Evolutionary conservation across 1,140 invertebrate genomes (phyloP).

Genomic region (Cotesia glomerata): DNA sequence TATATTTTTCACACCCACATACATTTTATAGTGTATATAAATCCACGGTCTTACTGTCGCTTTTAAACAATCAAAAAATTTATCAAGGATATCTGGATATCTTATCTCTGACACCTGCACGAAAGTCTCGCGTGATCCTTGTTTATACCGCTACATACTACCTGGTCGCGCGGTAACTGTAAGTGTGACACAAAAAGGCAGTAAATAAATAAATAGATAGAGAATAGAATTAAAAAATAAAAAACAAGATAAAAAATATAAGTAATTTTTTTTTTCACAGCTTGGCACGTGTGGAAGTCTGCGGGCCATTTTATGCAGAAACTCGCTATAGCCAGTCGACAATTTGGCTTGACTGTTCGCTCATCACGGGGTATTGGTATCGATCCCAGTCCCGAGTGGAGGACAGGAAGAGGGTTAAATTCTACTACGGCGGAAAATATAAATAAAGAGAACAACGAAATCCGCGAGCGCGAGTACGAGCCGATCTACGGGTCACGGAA

Average conservation of each 20-base stretch:
- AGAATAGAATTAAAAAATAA: background rate
- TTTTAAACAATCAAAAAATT: background rate
- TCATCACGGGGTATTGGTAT: conserved; percentile 39
- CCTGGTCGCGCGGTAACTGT: background rate
- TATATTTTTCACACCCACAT: no score
- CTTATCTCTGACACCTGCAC: conserved; percentile 14
- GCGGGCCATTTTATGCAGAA: conserved; percentile 31
- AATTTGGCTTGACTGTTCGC: conserved; percentile 54
- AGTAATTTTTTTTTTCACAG: background rate
- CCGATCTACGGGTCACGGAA: conserved; percentile 16
- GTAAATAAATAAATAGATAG: background rate
- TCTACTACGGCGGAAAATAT: background rate
- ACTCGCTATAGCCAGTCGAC: background rate
- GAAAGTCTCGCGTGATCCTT: background rate
- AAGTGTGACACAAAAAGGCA: background rate
- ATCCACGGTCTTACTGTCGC: no score
- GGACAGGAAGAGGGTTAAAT: background rate
- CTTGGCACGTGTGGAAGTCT: conserved; percentile 13
- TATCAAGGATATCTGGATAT: background rate
- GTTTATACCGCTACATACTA: background rate
- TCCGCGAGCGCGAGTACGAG: conserved; percentile 26
- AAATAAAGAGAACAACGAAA: conserved; percentile 26
- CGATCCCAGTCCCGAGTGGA: conserved; percentile 40
- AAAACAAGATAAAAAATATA: background rate
- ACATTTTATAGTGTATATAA: no score